Evolutionary conservation across 2,888 invertebrate genomes (phyloP).

Genomic region (Eupithecia exiguata): DNA sequence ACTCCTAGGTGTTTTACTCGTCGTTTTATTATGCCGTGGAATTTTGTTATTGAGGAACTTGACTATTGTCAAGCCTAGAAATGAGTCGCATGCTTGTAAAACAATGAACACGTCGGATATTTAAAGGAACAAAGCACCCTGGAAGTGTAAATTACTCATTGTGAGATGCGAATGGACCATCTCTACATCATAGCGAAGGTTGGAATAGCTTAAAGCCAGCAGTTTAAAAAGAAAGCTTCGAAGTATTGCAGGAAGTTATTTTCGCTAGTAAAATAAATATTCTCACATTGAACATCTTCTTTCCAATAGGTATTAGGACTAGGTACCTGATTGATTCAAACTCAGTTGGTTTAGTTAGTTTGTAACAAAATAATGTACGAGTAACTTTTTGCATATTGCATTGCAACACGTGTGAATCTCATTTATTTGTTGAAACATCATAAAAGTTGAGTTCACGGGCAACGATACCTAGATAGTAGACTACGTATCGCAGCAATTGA

Average conservation of each 20-base stretch:
- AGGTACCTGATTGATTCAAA: background rate
- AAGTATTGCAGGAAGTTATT: background rate
- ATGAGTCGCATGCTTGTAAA: constrained; percentile 38
- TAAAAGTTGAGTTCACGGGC: constrained; percentile 49
- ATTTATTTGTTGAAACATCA: constrained; percentile 41
- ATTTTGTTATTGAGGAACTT: constrained; percentile 38
- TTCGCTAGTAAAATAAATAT: background rate
- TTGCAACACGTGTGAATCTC: constrained; percentile 49
- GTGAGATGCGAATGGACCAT: constrained; percentile 19
- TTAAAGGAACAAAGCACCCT: constrained; percentile 43
- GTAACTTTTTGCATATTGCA: constrained; percentile 44
- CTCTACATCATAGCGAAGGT: constrained; percentile 12
- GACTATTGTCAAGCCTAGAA: constrained; percentile 36
- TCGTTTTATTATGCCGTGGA: constrained; percentile 38
- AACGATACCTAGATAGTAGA: constrained; percentile 21
- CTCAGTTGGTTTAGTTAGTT: constrained; percentile 25
- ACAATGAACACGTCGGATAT: constrained; percentile 53
- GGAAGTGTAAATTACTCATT: constrained; percentile 32
- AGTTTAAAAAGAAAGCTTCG: background rate
- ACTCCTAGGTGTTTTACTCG: constrained; percentile 35
- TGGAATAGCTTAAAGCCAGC: constrained; percentile 1
- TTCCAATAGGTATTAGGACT: background rate
- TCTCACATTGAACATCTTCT: background rate
- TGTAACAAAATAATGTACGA: constrained; percentile 27
- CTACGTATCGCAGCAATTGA: background rate